Conservation (phyloP, 1,140 invertebrate genomes). For the Dendroctonus ponderosae region DNA sequence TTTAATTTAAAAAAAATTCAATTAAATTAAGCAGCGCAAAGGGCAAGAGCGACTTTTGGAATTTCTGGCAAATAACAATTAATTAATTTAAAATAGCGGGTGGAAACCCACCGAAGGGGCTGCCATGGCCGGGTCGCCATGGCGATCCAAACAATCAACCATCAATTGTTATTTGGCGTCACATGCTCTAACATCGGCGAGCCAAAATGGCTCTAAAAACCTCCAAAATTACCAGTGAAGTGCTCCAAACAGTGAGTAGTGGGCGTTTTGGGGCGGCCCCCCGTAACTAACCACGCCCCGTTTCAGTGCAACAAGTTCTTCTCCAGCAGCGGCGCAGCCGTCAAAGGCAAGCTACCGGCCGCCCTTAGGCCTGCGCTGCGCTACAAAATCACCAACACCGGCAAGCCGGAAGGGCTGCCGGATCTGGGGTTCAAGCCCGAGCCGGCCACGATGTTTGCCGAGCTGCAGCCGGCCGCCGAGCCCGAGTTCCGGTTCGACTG, state of each 20-base stretch:
- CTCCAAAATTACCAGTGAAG: slow-evolving; percentile 37
- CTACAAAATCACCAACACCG: slow-evolving; percentile 19
- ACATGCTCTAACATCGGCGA: slow-evolving; percentile 15
- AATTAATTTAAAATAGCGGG: too few relatives aligned
- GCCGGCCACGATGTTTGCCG: slow-evolving; percentile 11
- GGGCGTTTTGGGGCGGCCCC: neutral
- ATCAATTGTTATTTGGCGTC: slow-evolving; percentile 1
- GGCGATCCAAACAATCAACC: slow-evolving; percentile 26
- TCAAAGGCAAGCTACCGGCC: slow-evolving; percentile 6
- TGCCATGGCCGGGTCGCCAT: neutral
- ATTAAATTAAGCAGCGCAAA: too few relatives aligned
- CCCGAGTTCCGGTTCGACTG: slow-evolving; percentile 20
- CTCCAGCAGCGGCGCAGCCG: slow-evolving; percentile 6
- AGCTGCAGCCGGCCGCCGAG: slow-evolving; percentile 18
- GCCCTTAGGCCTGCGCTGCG: neutral
- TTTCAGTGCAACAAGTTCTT: slow-evolving; percentile 23
- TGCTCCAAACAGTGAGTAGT: slow-evolving; percentile 31
- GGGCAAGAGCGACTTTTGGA: too few relatives aligned
- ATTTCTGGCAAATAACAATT: too few relatives aligned
- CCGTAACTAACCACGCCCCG: neutral
- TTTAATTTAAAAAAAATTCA: too few relatives aligned
- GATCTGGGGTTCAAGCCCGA: slow-evolving; percentile 14
- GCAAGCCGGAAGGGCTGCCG: slow-evolving; percentile 17
- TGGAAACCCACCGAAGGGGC: neutral
- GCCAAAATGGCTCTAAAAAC: slow-evolving; percentile 37